A percentile compares a stretch with the other conserved stretches of the same genome.
These are phyloP conservation scores for Nomada ferruginata DNA, from an alignment of 2,888 invertebrate genomes.

Conservation along the genomic window DNA sequence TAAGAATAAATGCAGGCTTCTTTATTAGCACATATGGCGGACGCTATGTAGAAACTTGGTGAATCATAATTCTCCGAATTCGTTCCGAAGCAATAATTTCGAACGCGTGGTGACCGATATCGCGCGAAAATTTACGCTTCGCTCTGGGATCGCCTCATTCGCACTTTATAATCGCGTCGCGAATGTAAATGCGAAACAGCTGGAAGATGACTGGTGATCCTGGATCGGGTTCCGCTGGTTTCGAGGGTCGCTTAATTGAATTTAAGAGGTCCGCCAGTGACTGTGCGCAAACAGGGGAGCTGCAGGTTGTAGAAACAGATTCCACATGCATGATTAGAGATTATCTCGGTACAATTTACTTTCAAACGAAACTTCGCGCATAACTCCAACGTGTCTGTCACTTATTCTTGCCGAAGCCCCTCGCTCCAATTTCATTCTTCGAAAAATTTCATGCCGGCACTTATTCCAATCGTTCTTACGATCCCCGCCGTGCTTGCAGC, in stretches of 20 bases:
- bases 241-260: slow-evolving; percentile 58
- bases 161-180: slow-evolving; percentile 52
- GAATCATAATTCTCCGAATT: not conserved
- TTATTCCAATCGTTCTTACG: too few species aligned
- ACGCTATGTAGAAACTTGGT: not conserved
- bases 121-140: not conserved
- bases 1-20: not conserved
- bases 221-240: slow-evolving; percentile 53
- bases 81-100: slow-evolving; percentile 2
- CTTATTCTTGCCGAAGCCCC: not conserved
- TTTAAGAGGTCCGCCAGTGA: slow-evolving; percentile 53
- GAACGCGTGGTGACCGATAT: not conserved
- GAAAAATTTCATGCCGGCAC: too few species aligned
- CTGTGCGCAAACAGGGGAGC: slow-evolving; percentile 40
- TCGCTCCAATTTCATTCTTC: not conserved
- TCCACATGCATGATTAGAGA: slow-evolving; percentile 10
- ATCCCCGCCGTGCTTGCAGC: too few species aligned
- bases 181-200: slow-evolving; percentile 44
- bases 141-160: slow-evolving; percentile 42
- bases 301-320: slow-evolving; percentile 25
- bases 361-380: not conserved
- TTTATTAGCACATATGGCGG: not conserved
- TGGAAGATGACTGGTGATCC: slow-evolving; percentile 51
- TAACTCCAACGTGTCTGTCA: not conserved
- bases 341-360: slow-evolving; percentile 11